Base-by-base conservation (phyloP, 2,888 invertebrate species). In the Hydroisotoma schaefferi region DNA sequence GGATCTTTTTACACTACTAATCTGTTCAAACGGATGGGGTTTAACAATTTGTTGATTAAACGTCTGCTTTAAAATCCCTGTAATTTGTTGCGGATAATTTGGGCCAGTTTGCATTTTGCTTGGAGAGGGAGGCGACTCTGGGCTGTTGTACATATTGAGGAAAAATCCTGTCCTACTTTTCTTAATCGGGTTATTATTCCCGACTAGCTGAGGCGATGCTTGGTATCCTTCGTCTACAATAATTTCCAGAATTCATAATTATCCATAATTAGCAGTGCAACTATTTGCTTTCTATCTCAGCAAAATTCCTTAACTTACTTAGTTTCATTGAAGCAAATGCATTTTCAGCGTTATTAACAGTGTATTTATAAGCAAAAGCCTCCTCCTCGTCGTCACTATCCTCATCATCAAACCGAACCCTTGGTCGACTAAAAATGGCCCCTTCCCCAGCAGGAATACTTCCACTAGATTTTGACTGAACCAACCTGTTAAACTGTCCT, bases 261-360 rank as follows among this genome's bases (percentile, higher is more conserved):
- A 59, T 61, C 60, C 26, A 57, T 60, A 33, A 67, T 29, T 53
- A 43, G 43, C 8, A 43, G 6, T 18, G 15, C 15, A 10, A 33
- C 8, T 10, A 6, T 10, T 33, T 33, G 15, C 33, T 10, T 33
- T 33, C 15, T 10, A 33, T 33, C 33, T 15, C 33, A 33, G 15
- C 15, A 10, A 33, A 33, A 33, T 15, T 33, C 6, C 15, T 15
- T 33, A 33, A 33, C 15, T 33, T 10, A 43, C 28, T 49, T 2
- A 52, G 18, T 6, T 65, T 65, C 26, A 68, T 57, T 43, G 59
- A 55, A 47, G 63, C 56, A 62, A 64, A 60, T 57, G 51, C 27
- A 84, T 84, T 84, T 77, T 88, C 86, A 56, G 87, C 79, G 29
- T 90, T 89, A 74, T 85, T 84, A 73, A 87, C 85, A 61, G 90